Evolutionary conservation across 2,113 vertebrate genomes (phyloP).

Genomic region (Daboia siamensis): DNA sequence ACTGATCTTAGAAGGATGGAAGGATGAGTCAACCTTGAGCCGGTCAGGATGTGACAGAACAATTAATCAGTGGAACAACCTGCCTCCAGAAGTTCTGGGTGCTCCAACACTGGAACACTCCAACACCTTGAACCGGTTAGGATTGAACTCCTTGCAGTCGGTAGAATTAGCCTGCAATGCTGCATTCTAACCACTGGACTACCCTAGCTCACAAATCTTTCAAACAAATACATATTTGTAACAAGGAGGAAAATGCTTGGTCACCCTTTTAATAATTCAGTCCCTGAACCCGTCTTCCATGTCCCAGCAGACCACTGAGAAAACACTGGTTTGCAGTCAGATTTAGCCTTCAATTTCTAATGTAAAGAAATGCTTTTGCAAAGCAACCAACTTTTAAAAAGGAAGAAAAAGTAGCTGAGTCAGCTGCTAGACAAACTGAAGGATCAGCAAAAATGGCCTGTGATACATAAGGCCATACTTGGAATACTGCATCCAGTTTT

Average conservation of each 20-base stretch:
- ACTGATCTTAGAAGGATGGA: not conserved
- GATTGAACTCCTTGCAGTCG: not conserved
- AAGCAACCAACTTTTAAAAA: not conserved
- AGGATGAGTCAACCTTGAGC: not conserved
- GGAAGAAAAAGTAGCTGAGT: not conserved
- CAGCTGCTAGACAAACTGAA: not conserved
- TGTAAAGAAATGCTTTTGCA: not conserved
- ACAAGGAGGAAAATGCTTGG: not conserved
- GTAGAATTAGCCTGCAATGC: not conserved
- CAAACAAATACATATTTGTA: not conserved
- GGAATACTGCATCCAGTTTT: not conserved
- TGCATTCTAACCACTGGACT: not conserved
- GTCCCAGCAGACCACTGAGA: accelerated
- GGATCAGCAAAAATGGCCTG: not conserved
- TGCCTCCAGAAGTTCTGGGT: no score
- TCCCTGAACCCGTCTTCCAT: not conserved
- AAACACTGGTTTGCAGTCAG: constrained; percentile 3
- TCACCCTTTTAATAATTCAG: not conserved
- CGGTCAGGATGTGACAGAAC: not conserved
- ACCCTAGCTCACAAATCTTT: not conserved
- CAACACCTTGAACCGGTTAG: not conserved
- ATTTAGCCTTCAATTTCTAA: not conserved
- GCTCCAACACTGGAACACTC: no score
- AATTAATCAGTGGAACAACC: no score
- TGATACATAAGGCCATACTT: not conserved